Percentiles rank a stretch among this genome's conserved stretches.
Evolutionary conservation across 2,797 vertebrate genomes (phyloP).

Genomic region (Gymnothorax reevesii): DNA sequence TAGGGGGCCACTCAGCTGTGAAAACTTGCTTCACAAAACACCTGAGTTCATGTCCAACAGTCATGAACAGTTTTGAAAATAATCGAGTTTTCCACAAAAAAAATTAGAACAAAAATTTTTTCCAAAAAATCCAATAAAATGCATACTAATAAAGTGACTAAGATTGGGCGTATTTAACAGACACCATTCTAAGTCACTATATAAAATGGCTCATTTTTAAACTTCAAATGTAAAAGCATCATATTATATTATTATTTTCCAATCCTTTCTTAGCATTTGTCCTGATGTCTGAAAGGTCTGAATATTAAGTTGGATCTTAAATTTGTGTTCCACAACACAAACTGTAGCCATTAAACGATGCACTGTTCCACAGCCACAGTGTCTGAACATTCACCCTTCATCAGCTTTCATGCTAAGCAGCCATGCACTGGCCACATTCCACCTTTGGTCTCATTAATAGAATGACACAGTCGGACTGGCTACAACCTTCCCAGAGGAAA

Average conservation of each 20-base stretch:
- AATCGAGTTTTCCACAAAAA: constrained; percentile 20
- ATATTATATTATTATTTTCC: neutral
- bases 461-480: neutral
- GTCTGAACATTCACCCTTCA: neutral
- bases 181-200: neutral
- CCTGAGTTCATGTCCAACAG: neutral
- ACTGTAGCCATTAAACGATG: neutral
- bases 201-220: neutral
- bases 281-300: neutral
- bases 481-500: constrained; percentile 4
- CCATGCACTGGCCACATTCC: neutral
- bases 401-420: neutral
- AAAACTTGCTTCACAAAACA: constrained; percentile 40
- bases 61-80: neutral
- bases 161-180: neutral
- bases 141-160: neutral
- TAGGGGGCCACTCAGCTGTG: constrained; percentile 56
- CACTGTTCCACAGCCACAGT: neutral
- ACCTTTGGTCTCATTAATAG: constrained; percentile 9
- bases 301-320: neutral
- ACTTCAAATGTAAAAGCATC: neutral
- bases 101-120: constrained; percentile 1
- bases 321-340: neutral
- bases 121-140: neutral
- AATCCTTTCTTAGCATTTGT: neutral